Evolutionary conservation across 2,888 invertebrate species (phyloP), one percentile per base, ranked within the genome.

Genomic region (Scaptomyza reducta): DNA sequence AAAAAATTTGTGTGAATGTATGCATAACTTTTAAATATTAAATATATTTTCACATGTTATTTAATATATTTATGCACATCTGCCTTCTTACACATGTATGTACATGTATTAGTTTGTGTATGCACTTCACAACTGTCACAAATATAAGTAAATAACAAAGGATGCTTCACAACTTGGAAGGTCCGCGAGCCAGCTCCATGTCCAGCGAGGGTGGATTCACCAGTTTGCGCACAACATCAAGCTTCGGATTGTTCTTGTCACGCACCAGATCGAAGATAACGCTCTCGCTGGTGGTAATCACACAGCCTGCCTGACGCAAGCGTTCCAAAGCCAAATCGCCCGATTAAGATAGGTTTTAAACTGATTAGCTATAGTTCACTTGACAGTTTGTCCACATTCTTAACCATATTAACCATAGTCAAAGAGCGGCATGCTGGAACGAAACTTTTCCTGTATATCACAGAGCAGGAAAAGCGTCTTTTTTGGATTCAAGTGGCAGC

Each of bases 401-500:
- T 93, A 0, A 96, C 93, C 59, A 97, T 94, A 82, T 95, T 95
- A n/a, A n/a, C n/a, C n/a, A n/a, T n/a, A n/a, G 7, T 94, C 93
- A 81, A 97, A 97, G 81, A 95, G 93, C 76, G 94, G 93, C 82
- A 97, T 94, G 14, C 93, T 94, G 6, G 94, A 94, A 0, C 95
- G 92, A 88, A 97, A 97, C 63, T 94, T 95, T 85, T 97, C 96
- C 90, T 97, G 97, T 40, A 97, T 93, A 84, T 97, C 97, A 90
- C 97, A 97, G 40, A 97, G 91, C 47, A 97, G 92, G 76, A 97
- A 94, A 0, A 95, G 95, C 0, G 96, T 95, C 77, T 93, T 94
- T 47, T 93, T 91, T 0, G 93, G 93, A 64, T 90, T 87, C 35
- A 92, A 54, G 53, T 88, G 90, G 18, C 89, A 90, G 13, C 91